Percentiles rank a stretch among this genome's conserved stretches.
Conservation (phyloP, 2,888 invertebrate species). For the Lysandra coridon region DNA sequence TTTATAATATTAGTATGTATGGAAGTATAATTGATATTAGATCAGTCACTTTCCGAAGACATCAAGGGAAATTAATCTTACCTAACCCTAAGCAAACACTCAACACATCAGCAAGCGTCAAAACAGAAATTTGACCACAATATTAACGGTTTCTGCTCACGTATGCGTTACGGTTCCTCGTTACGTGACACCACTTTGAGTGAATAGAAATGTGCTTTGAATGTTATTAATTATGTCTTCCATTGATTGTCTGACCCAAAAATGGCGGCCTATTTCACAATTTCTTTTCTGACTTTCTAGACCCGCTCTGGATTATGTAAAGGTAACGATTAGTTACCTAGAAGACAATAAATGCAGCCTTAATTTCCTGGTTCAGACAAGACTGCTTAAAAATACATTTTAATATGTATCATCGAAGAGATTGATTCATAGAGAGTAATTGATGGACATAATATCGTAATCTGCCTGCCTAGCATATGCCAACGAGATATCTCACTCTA, state of each 20-base stretch:
- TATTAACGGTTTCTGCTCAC: conserved; percentile 65
- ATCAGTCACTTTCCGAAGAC: not conserved
- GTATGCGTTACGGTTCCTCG: conserved; percentile 77
- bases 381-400: no score
- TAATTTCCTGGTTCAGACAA: no score
- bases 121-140: conserved; percentile 51
- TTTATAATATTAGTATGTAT: no score
- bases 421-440: no score
- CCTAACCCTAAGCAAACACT: conserved; percentile 36
- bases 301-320: not conserved
- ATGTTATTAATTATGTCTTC: conserved; percentile 73
- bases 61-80: not conserved
- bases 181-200: conserved; percentile 77
- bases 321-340: not conserved
- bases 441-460: no score
- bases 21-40: no score
- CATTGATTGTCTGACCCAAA: conserved; percentile 45
- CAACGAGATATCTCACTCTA: no score
- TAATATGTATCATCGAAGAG: no score
- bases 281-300: conserved; percentile 40
- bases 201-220: conserved; percentile 73
- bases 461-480: no score
- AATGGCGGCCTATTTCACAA: conserved; percentile 44
- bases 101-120: conserved; percentile 56
- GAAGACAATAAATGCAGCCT: no score